Evolutionary conservation across 2,888 invertebrate species (phyloP), one percentile per base, ranked within the genome.

Genomic region (Listrodromus nycthemerus): DNA sequence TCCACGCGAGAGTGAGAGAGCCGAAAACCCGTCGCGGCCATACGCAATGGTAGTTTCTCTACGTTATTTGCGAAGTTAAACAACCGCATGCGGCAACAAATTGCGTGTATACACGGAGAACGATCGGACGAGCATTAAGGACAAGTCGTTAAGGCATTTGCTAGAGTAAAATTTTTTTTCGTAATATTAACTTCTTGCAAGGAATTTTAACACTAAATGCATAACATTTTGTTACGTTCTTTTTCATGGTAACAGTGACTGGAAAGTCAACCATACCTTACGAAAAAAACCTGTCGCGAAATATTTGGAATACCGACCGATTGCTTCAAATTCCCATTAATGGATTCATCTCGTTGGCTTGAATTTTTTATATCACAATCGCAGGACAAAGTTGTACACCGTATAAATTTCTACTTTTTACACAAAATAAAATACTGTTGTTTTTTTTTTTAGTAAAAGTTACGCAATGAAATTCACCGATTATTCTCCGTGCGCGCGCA

Each of bases 1-100:
- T 73, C 52, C 65, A 69, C 16, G 52, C 8, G 83, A 67, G 75
- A 82, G 75, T 50, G 67, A 79, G 65, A 24, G 48, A 70, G 21
- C 24, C 24, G 55, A 55, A 13, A 24, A 10, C 13, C 21, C 10
- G 13, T 55, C 24, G 3, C 21, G 55, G 21, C 21, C 21, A 21
- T 8, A 52, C 52, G 52, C 21, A 21, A 3, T 21, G 52, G 55
- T 21, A 21, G 21, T 55, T 24, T 55, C 24, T 2, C 55, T 55
- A 24, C 55, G 24, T 55, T 13, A 24, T 1, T 24, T 24, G 24
- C 21, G 21, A 55, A 55, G 24, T 24, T 24, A 45, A 55, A 55
- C 55, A 55, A 24, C 13, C 55, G 55, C 21, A 55, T 1, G 24
- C 21, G 55, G 24, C 55, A 55, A 24, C 41, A 10, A 55, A 55